Evolutionary conservation across 2,113 vertebrate species (phyloP).

Genomic region (Litocranius walleri): DNA sequence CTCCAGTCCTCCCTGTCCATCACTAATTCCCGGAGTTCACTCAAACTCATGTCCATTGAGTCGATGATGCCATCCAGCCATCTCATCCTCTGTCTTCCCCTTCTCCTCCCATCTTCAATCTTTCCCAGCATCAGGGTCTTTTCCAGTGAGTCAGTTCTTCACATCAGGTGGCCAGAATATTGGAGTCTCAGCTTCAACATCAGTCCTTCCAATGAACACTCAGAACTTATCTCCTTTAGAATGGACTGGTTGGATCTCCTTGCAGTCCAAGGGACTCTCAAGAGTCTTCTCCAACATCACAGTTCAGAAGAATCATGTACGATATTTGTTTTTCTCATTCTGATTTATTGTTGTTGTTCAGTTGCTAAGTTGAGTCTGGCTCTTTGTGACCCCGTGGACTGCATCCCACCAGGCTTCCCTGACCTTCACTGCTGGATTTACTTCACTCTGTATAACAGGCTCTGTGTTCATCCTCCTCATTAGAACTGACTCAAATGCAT

Average conservation of each 20-base stretch:
- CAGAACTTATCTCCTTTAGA: background rate
- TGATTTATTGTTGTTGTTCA: background rate
- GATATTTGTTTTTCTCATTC: background rate
- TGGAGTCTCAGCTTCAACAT: background rate
- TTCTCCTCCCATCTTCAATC: background rate
- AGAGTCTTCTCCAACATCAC: background rate
- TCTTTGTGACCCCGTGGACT: background rate
- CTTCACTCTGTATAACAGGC: background rate
- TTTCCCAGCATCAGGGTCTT: background rate
- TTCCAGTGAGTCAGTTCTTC: background rate
- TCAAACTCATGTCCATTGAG: background rate
- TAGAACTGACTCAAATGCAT: background rate
- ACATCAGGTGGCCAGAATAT: background rate
- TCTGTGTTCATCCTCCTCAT: background rate
- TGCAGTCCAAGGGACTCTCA: background rate
- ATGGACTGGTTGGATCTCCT: background rate
- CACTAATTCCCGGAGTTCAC: background rate
- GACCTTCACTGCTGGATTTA: background rate
- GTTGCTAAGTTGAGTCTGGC: background rate
- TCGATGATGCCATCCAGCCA: background rate
- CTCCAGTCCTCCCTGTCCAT: background rate
- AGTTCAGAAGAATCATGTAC: background rate
- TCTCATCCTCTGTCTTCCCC: rapidly evolving
- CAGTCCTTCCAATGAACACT: background rate
- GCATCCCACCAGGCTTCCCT: background rate